Evolutionary conservation across 2,888 invertebrate species (phyloP).

Genomic region (Terebella lapidaria): DNA sequence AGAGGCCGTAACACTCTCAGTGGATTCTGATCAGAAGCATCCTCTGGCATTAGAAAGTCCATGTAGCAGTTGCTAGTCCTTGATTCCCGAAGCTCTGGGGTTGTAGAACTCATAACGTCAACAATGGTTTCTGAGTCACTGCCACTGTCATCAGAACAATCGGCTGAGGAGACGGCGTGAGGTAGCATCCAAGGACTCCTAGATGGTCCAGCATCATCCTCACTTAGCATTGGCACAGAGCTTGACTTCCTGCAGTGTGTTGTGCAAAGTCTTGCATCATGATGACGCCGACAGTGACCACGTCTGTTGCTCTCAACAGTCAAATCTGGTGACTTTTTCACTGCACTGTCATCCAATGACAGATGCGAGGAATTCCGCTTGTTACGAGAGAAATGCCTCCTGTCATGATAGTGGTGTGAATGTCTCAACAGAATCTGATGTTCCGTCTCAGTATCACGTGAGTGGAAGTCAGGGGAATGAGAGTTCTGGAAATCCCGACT

Average conservation of each 20-base stretch:
- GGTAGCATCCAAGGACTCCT: neutral
- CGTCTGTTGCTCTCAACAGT: neutral
- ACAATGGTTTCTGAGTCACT: no score
- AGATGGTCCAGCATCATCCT: neutral
- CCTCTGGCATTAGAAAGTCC: neutral
- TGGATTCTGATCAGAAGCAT: neutral
- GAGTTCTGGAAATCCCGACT: neutral
- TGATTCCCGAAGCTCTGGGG: neutral
- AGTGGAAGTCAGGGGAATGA: neutral
- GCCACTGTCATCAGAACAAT: no score
- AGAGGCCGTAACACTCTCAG: no score
- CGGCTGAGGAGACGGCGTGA: no score
- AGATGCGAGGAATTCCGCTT: conserved; percentile 4
- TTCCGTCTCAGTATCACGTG: neutral
- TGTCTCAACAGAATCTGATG: no score
- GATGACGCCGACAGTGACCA: neutral
- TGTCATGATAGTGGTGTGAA: neutral
- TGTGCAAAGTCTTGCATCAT: neutral
- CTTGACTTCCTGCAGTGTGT: neutral
- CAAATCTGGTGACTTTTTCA: conserved; percentile 10
- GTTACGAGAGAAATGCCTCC: neutral
- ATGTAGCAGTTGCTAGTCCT: neutral
- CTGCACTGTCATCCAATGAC: neutral
- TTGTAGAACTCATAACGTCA: no score
- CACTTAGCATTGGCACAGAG: neutral